These are phyloP conservation scores for Hydrophis major DNA, from an alignment of 2,797 vertebrate species.

Conservation along the genomic window DNA sequence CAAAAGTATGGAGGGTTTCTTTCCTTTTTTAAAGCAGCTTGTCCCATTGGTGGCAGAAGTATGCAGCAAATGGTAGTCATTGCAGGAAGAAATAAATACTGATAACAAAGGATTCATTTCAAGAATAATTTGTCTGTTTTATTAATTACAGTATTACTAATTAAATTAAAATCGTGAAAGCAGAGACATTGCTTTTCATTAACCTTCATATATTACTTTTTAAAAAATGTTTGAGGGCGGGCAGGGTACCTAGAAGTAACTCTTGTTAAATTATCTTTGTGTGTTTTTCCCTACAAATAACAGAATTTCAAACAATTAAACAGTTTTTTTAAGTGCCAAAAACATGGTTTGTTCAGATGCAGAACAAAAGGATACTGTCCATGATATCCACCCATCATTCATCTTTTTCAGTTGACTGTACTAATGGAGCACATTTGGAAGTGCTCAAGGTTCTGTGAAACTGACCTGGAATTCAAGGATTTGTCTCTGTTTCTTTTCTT, in stretches of 20 bases:
- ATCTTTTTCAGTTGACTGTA: conserved; percentile 7
- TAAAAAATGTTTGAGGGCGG: neutral
- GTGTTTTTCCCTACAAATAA: neutral
- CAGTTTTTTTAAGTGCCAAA: neutral
- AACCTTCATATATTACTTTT: neutral
- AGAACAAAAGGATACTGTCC: neutral
- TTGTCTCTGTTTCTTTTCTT: conserved; percentile 67
- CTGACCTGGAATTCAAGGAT: conserved; percentile 69
- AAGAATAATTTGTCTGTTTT: neutral
- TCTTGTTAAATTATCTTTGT: neutral
- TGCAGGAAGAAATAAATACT: neutral
- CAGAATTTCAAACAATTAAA: neutral
- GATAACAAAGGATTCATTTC: neutral
- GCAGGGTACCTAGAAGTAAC: neutral
- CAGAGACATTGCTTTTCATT: neutral
- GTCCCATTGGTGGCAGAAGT: neutral
- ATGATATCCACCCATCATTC: neutral
- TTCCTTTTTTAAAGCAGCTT: neutral
- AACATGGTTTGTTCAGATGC: neutral
- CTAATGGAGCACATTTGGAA: conserved; percentile 1
- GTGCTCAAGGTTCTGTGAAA: conserved; percentile 7
- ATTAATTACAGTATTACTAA: neutral
- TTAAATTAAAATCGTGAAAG: neutral
- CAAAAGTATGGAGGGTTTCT: neutral
- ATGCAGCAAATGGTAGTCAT: neutral